These are phyloP conservation scores for Protodeltote pygarga DNA, from an alignment of 2,888 invertebrate species.

Conservation along the genomic window DNA sequence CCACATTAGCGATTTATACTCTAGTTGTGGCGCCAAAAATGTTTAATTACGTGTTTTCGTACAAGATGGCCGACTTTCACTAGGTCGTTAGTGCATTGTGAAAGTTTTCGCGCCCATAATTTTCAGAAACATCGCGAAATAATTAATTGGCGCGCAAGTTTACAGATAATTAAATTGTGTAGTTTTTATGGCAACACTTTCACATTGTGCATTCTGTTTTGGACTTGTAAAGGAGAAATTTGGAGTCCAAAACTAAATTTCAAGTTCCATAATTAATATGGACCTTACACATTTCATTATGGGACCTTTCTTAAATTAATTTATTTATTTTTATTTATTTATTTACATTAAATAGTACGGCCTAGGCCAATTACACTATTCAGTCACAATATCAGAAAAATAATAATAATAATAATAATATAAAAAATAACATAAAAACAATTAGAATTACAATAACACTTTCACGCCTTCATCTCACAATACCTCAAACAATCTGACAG, in stretches of 20 bases:
- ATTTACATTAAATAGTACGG: no score
- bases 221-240: constrained; percentile 18
- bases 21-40: constrained; percentile 50
- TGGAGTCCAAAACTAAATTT: not conserved
- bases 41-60: constrained; percentile 38
- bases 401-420: no score
- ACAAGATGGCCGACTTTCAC: constrained; percentile 49
- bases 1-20: constrained; percentile 49
- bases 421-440: no score
- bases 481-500: not conserved
- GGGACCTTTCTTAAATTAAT: no score
- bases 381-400: no score
- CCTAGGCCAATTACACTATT: no score
- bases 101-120: constrained; percentile 49
- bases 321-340: not conserved
- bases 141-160: constrained; percentile 37
- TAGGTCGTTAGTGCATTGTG: constrained; percentile 30
- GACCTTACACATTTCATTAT: no score
- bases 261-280: constrained; percentile 1
- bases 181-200: constrained; percentile 30
- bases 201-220: constrained; percentile 13
- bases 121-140: constrained; percentile 43
- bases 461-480: no score
- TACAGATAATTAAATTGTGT: constrained; percentile 35
- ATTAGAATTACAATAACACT: no score